phyloP scores from a whole-genome alignment of 37 sponge, comb jelly and placozoan genomes.

The Amphimedon queenslandica region DNA sequence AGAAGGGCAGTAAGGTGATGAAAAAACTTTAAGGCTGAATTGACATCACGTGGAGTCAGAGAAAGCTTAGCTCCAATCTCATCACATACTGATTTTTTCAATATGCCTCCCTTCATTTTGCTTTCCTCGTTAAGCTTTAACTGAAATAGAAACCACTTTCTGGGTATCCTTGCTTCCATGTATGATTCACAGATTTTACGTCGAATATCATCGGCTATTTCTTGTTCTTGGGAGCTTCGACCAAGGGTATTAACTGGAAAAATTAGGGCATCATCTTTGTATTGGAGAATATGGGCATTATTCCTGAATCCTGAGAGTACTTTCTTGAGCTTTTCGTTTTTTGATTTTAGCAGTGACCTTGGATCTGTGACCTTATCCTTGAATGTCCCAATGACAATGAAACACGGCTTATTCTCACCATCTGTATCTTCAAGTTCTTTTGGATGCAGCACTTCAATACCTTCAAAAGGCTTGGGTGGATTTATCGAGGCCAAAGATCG shows the following conservation, averaged over 20 bases:
- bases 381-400: background rate
- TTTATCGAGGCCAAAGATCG: background rate
- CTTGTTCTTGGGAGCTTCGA: background rate
- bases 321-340: background rate
- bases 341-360: background rate
- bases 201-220: background rate
- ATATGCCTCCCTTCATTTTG: background rate
- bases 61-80: background rate
- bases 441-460: too few species aligned
- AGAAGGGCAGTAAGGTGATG: background rate
- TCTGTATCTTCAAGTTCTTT: too few species aligned
- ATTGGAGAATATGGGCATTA: background rate
- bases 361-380: background rate
- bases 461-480: too few species aligned
- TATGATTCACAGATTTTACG: background rate
- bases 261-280: background rate
- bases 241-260: background rate
- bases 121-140: background rate
- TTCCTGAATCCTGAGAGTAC: background rate
- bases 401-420: background rate
- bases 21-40: background rate
- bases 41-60: background rate
- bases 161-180: background rate
- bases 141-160: background rate
- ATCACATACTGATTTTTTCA: background rate